These are phyloP conservation scores for Harpalus rufipes DNA, from an alignment of 2,888 invertebrate species.

Conservation along the genomic window DNA sequence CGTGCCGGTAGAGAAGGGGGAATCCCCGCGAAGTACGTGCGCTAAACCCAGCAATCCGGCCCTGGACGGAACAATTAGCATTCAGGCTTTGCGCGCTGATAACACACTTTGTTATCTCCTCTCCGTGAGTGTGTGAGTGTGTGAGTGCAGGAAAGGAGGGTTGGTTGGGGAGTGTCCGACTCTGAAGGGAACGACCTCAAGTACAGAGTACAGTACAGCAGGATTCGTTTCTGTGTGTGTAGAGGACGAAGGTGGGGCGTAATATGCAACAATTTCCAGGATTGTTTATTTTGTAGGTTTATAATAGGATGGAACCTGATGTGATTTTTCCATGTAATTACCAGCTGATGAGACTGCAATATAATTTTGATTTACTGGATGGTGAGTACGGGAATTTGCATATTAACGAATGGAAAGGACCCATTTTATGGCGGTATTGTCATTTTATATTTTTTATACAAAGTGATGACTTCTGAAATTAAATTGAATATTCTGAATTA, in stretches of 20 bases:
- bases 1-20: not conserved
- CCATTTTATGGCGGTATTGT: not conserved
- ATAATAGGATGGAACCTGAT: not conserved
- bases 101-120: conserved; percentile 44
- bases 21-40: conserved; percentile 43
- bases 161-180: not conserved
- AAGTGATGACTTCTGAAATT: no score
- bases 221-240: not conserved
- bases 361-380: not conserved
- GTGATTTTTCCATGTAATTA: not conserved
- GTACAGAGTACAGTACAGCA: not conserved
- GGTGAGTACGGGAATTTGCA: not conserved
- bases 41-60: conserved; percentile 36
- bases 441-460: not conserved
- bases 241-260: not conserved
- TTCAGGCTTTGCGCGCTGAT: conserved; percentile 47
- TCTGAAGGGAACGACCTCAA: not conserved
- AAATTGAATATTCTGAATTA: no score
- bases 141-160: no score
- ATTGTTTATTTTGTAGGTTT: not conserved
- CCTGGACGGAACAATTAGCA: conserved; percentile 44
- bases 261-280: not conserved
- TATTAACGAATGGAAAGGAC: not conserved
- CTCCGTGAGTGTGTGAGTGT: not conserved
- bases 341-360: not conserved